These are phyloP conservation scores for Phyllotis vaccarum DNA, from an alignment of 2,797 vertebrate species.

Conservation along the genomic window DNA sequence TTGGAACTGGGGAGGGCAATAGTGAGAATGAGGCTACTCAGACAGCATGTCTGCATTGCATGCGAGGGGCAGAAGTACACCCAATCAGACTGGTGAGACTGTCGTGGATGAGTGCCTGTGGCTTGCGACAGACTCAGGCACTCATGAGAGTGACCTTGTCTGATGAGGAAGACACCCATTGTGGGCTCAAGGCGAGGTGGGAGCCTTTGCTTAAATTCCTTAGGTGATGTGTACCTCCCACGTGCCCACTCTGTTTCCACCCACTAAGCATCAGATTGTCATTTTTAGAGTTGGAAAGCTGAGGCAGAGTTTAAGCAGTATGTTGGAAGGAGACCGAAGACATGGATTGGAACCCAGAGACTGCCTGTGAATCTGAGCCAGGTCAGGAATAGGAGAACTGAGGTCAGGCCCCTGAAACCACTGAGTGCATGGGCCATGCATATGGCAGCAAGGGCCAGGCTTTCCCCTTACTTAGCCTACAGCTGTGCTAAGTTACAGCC, in stretches of 20 bases:
- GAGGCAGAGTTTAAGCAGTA: neutral
- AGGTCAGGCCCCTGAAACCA: neutral
- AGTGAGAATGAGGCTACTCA: rapidly evolving
- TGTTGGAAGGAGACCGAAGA: neutral
- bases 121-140: neutral
- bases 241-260: neutral
- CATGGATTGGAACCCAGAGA: neutral
- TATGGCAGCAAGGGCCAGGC: neutral
- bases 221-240: neutral
- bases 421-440: no score
- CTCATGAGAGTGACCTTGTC: neutral
- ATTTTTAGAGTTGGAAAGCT: neutral
- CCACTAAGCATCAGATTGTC: neutral
- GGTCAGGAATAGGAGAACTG: neutral
- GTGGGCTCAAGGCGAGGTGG: neutral
- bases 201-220: neutral
- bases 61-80: neutral
- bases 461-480: neutral
- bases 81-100: neutral
- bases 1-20: neutral
- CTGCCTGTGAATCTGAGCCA: neutral
- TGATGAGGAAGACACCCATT: neutral
- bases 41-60: neutral
- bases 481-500: neutral
- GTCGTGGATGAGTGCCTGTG: rapidly evolving